Conservation (phyloP, 2,797 vertebrate species). For the Champsocephalus esox region DNA sequence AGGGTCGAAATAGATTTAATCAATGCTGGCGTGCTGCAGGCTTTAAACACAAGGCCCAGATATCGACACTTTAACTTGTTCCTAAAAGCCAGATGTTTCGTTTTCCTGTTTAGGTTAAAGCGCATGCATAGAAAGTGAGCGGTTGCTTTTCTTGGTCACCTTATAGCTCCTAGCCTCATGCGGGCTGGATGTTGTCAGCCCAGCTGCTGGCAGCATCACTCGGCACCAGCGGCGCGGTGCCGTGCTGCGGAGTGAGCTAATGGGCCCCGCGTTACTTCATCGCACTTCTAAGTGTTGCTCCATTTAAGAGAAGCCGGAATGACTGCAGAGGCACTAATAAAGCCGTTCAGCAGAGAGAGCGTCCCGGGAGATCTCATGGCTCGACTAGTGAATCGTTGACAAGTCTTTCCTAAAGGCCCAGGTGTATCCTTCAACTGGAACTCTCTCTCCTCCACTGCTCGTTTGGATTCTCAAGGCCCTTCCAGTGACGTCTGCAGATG, state of each 20-base stretch:
- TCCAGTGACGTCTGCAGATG: slow-evolving; percentile 42
- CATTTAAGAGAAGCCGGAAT: slow-evolving; percentile 82
- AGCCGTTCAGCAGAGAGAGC: slow-evolving; percentile 73
- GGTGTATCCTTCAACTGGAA: slow-evolving; percentile 74
- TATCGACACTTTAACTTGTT: background rate
- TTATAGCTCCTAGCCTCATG: slow-evolving; percentile 52
- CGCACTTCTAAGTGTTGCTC: slow-evolving; percentile 85
- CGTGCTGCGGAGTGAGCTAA: slow-evolving; percentile 81
- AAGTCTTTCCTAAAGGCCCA: slow-evolving; percentile 74
- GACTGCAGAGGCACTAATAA: slow-evolving; percentile 85
- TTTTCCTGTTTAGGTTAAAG: slow-evolving; percentile 17
- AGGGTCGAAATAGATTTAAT: slow-evolving; percentile 33
- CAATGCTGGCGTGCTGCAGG: slow-evolving; percentile 19
- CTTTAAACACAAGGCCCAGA: slow-evolving; percentile 3
- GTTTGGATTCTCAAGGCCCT: slow-evolving; percentile 34
- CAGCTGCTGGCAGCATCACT: slow-evolving; percentile 88
- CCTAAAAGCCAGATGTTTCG: slow-evolving; percentile 38
- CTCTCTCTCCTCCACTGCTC: slow-evolving; percentile 51
- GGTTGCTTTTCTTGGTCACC: slow-evolving; percentile 48
- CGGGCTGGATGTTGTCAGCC: slow-evolving; percentile 67
- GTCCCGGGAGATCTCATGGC: slow-evolving; percentile 60
- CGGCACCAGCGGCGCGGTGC: slow-evolving; percentile 78
- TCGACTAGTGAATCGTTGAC: slow-evolving; percentile 68
- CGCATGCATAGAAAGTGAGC: slow-evolving; percentile 7
- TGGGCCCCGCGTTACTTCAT: slow-evolving; percentile 86